Conservation (phyloP, 1,140 invertebrate species). For the Zaprionus taronus region DNA sequence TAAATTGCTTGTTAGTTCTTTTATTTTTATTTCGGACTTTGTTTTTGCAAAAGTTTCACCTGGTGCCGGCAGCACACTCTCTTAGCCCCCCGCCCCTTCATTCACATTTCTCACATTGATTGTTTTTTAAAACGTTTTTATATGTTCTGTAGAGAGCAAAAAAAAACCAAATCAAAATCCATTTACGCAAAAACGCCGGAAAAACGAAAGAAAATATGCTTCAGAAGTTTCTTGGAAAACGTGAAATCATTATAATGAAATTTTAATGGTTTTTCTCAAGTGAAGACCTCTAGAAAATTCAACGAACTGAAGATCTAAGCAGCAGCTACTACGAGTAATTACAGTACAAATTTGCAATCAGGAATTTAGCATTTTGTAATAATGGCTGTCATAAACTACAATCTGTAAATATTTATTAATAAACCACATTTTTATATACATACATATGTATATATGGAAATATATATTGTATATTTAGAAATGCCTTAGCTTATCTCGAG, state of each 20-base stretch:
- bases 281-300: neutral
- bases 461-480: slow-evolving; percentile 2
- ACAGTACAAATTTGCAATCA: neutral
- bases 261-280: slow-evolving; percentile 4
- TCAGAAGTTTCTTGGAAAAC: slow-evolving; percentile 26
- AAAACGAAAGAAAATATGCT: slow-evolving; percentile 20
- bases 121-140: neutral
- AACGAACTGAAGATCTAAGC: slow-evolving; percentile 1
- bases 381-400: neutral
- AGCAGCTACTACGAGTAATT: neutral
- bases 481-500: slow-evolving; percentile 15
- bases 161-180: slow-evolving; percentile 44
- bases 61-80: neutral
- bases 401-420: slow-evolving; percentile 14
- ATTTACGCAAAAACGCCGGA: slow-evolving; percentile 20
- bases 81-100: neutral
- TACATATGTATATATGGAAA: neutral
- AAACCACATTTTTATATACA: neutral
- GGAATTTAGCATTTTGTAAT: neutral
- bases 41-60: slow-evolving; percentile 44
- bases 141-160: neutral
- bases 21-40: slow-evolving; percentile 18
- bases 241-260: slow-evolving; percentile 15
- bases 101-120: neutral
- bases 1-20: slow-evolving; percentile 49